Evolutionary conservation across 2,888 invertebrate species (phyloP).

Genomic region (Hedya salicella): DNA sequence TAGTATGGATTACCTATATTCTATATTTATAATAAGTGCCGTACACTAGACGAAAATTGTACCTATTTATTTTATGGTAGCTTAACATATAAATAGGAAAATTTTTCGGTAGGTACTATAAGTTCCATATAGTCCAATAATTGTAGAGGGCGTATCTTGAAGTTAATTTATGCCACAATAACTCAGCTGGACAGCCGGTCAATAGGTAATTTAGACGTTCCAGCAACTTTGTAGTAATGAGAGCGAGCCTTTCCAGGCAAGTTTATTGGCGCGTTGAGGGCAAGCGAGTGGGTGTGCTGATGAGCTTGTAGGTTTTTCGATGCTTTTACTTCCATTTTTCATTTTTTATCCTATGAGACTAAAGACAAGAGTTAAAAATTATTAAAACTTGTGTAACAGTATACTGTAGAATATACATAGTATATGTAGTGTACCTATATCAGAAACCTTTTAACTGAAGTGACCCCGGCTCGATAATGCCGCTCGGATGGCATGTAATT

Average conservation of each 20-base stretch:
- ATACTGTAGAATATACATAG: conserved; percentile 8
- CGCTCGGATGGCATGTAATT: conserved; percentile 28
- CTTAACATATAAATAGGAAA: not conserved
- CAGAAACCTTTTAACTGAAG: conserved; percentile 26
- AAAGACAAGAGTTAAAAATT: conserved; percentile 25
- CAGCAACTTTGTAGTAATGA: conserved; percentile 82
- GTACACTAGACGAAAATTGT: too few species aligned
- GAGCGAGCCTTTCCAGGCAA: conserved; percentile 61
- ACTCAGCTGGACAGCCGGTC: conserved; percentile 77
- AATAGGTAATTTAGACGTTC: conserved; percentile 83
- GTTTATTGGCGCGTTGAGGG: conserved; percentile 65
- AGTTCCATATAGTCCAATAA: conserved; percentile 64
- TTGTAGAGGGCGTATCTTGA: conserved; percentile 68
- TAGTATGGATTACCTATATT: too few species aligned
- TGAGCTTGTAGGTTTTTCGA: conserved; percentile 37
- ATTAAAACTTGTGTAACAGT: not conserved
- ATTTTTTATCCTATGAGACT: conserved; percentile 17
- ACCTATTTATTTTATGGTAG: too few species aligned
- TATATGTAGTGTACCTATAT: not conserved
- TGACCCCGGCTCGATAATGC: conserved; percentile 17
- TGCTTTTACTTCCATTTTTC: conserved; percentile 6
- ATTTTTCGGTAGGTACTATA: conserved; percentile 48
- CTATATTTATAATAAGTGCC: too few species aligned
- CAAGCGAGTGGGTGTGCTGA: conserved; percentile 56
- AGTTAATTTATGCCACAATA: conserved; percentile 82